phyloP scores from a whole-genome alignment of 2,113 vertebrate genomes.

The Neogale vison region DNA sequence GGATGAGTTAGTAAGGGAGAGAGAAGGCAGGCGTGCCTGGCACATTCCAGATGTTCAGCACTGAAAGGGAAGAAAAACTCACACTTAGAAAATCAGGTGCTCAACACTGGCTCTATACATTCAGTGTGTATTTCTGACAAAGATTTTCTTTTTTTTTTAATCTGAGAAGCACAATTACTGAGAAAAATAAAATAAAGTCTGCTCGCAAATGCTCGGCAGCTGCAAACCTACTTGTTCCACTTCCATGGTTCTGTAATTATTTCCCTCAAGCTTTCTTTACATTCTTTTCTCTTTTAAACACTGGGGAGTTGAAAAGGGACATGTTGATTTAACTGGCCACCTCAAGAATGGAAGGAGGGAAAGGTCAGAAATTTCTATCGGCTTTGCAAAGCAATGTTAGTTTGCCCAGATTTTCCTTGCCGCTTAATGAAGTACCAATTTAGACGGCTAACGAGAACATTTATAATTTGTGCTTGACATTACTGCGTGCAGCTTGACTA shows the following conservation, averaged over 20 bases:
- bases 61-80: constrained; percentile 1
- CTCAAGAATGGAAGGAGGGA: not conserved
- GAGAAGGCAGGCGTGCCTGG: no score
- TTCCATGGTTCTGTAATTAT: constrained; percentile 12
- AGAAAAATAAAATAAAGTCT: constrained; percentile 39
- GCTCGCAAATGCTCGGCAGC: not conserved
- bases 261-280: not conserved
- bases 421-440: constrained; percentile 45
- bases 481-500: constrained; percentile 44
- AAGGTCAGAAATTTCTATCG: not conserved
- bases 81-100: not conserved
- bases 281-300: not conserved
- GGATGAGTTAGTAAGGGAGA: not conserved
- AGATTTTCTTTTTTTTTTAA: not conserved
- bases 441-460: constrained; percentile 51
- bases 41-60: not conserved
- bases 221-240: constrained; percentile 3
- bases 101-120: not conserved
- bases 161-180: not conserved
- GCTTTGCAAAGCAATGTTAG: not conserved
- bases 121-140: not conserved
- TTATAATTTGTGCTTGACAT: constrained; percentile 61
- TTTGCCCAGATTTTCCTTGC: constrained; percentile 21
- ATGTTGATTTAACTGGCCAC: not conserved
- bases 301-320: not conserved